Conservation (phyloP, 2,888 invertebrate genomes). For the Napeogenes sylphis region DNA sequence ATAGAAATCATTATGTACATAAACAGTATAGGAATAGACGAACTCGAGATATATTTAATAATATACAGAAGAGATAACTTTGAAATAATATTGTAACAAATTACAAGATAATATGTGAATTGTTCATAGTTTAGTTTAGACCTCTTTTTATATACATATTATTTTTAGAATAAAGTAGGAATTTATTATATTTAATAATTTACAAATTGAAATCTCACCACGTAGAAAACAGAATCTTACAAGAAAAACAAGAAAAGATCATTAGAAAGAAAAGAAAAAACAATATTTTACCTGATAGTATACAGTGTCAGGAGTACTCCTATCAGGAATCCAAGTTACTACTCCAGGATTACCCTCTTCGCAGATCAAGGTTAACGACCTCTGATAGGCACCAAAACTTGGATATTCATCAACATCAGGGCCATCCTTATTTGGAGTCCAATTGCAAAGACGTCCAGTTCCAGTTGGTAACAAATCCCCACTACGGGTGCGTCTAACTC, state of each 20-base stretch:
- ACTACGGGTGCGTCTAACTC: constrained; percentile 82
- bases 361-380: constrained; percentile 88
- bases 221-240: no score
- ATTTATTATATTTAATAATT: no score
- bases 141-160: no score
- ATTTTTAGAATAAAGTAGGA: no score
- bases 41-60: constrained; percentile 21
- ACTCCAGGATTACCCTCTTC: constrained; percentile 90
- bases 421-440: constrained; percentile 86
- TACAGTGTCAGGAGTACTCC: constrained; percentile 91
- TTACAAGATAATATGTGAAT: no score
- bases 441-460: constrained; percentile 90
- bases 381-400: constrained; percentile 93
- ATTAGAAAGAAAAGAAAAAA: constrained; percentile 12
- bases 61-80: constrained; percentile 2
- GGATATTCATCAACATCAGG: constrained; percentile 88
- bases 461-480: constrained; percentile 86
- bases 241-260: constrained; percentile 2
- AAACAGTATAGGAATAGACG: constrained; percentile 32
- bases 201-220: no score
- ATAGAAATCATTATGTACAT: constrained; percentile 67
- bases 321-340: constrained; percentile 91
- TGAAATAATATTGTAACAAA: neutral
- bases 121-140: no score
- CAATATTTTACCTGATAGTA: constrained; percentile 87